Evolutionary conservation across 2,113 vertebrate genomes (phyloP), one percentile per base, ranked within the genome.

Genomic region (Colius striatus): DNA sequence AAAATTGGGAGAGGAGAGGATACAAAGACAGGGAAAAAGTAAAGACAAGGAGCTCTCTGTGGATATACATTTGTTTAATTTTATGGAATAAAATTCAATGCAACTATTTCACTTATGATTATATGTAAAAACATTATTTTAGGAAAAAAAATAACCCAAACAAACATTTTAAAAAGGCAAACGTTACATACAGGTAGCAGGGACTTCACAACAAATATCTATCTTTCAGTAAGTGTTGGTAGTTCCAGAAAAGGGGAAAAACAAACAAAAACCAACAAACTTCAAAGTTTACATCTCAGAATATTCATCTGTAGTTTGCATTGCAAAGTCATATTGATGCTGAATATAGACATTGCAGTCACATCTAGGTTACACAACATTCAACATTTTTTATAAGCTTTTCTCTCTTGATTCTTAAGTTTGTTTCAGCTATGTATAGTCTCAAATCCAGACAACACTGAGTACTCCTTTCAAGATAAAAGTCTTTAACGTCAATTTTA

Each of bases 131-230:
- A 47, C 7, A 76, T 4, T 54, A n/a, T 8, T 73, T 41, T 57
- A 27, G 10, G 14, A 9, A 20, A 34, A 63, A 22, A 23, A 34
- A 45, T 5, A 13, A n/a, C 38, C 38, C 38, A 29, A 27, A 38
- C 10, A 29, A 51, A 20, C 7, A 6, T 13, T 45, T n/a, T 2
- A 29, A 57, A 73, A 58, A 51, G 3, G 4, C 3, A 0, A 4
- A 9, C 38, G 7, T 13, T 43, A 53, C 10, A 4, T 10, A 70
- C 14, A 54, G 7, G 8, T 45, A 76, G 2, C 5, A 38, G 32
- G 3, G 32, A 38, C 1, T 8, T 43, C 38, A 47, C 6, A 65
- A 26, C 0, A 2, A 75, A 60, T 60, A 82, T 1, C 0, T 5
- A 82, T 6, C 6, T 51, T 87, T 36, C 25, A 78, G 5, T 50